phyloP scores from a whole-genome alignment of 2,113 vertebrate genomes.

The Sporophila hypoxantha region DNA sequence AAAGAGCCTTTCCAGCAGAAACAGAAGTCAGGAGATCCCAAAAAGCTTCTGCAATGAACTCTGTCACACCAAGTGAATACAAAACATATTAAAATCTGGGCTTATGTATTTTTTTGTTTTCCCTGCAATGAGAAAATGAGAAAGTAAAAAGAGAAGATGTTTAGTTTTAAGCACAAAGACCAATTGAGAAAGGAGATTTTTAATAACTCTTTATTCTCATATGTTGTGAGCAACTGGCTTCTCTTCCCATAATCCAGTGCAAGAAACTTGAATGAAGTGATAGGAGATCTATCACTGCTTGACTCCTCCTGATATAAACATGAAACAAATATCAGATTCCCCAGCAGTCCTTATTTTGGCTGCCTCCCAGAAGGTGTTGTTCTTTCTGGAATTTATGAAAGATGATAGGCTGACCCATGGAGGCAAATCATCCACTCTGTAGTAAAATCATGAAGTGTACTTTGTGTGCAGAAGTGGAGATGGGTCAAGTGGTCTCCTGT shows the following conservation, averaged over 20 bases:
- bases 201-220: not conserved
- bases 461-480: constrained; percentile 41
- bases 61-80: not conserved
- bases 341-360: constrained; percentile 16
- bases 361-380: not conserved
- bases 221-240: not conserved
- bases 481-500: constrained; percentile 3
- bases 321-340: constrained; percentile 12
- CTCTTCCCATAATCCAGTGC: not conserved
- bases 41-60: not conserved
- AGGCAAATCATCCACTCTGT: not conserved
- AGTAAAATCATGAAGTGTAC: constrained; percentile 40
- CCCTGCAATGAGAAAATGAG: not conserved
- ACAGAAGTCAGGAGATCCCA: not conserved
- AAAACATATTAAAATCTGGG: not conserved
- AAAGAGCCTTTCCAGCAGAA: not conserved
- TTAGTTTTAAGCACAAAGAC: not conserved
- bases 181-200: not conserved
- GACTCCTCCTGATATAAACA: not conserved
- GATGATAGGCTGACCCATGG: not conserved
- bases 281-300: not conserved
- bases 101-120: not conserved
- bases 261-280: constrained; percentile 1
- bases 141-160: not conserved
- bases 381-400: constrained; percentile 18